phyloP scores from a whole-genome alignment of 1,140 invertebrate species.

The Dreissena rostriformis region DNA sequence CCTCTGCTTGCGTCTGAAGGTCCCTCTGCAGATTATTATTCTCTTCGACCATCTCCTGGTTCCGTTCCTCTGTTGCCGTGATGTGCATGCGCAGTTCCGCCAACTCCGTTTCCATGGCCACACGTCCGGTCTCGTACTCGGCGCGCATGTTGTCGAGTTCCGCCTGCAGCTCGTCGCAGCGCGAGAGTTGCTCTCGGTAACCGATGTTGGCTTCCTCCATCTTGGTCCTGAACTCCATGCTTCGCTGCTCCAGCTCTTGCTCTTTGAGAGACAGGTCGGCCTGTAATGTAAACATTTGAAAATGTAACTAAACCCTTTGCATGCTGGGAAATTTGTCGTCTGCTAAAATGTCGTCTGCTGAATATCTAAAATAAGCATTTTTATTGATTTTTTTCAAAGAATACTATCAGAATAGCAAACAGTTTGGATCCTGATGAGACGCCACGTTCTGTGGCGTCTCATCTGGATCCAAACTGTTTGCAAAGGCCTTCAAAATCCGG shows the following conservation, averaged over 20 bases:
- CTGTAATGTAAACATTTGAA: constrained; percentile 9
- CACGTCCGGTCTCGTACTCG: constrained; percentile 34
- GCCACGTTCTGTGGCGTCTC: too few relatives aligned
- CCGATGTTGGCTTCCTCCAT: constrained; percentile 42
- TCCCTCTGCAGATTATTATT: constrained; percentile 40
- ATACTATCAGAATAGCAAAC: too few relatives aligned
- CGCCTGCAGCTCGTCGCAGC: constrained; percentile 50
- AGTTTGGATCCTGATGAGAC: too few relatives aligned
- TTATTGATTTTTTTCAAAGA: too few relatives aligned
- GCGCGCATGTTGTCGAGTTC: constrained; percentile 40
- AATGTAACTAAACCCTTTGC: too few relatives aligned
- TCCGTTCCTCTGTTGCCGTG: background rate
- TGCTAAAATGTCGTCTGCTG: too few relatives aligned
- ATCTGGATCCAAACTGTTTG: too few relatives aligned
- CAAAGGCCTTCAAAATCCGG: too few relatives aligned
- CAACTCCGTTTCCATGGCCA: constrained; percentile 35
- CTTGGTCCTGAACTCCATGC: constrained; percentile 45
- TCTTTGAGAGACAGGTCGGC: constrained; percentile 44
- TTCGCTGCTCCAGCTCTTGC: constrained; percentile 42
- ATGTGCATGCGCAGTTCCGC: constrained; percentile 22
- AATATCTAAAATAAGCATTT: too few relatives aligned
- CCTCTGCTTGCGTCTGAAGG: constrained; percentile 36
- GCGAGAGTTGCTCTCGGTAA: constrained; percentile 24
- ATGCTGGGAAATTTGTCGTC: too few relatives aligned
- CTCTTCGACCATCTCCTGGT: constrained; percentile 35